Conservation (phyloP, 1,140 invertebrate species). For the Drosophila sproati region DNA sequence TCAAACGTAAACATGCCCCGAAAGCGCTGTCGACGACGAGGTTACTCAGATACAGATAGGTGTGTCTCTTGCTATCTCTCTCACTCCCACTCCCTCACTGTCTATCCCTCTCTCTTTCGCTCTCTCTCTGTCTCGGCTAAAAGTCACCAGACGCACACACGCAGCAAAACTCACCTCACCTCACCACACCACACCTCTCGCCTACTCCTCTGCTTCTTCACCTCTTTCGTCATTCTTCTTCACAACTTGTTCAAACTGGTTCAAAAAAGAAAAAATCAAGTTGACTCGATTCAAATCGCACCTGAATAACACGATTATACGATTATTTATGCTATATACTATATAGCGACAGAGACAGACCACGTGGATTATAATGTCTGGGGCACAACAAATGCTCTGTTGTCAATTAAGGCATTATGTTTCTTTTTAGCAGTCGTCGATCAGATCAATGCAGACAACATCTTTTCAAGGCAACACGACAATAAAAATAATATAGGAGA, state of each 20-base stretch:
- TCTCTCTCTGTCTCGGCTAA: slow-evolving; percentile 56
- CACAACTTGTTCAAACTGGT: slow-evolving; percentile 64
- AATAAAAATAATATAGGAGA: not conserved
- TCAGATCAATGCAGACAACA: not conserved
- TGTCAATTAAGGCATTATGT: not conserved
- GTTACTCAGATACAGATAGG: slow-evolving; percentile 41
- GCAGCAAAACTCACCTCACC: slow-evolving; percentile 4
- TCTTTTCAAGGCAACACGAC: not conserved
- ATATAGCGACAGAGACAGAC: not conserved
- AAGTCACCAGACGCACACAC: slow-evolving; percentile 30
- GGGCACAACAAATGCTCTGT: not conserved
- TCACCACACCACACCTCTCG: too few relatives aligned
- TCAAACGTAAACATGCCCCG: slow-evolving; percentile 44
- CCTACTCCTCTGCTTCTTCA: not conserved
- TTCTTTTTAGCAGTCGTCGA: too few relatives aligned
- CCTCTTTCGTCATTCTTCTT: slow-evolving; percentile 14
- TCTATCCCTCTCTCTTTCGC: too few relatives aligned
- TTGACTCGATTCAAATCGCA: slow-evolving; percentile 30
- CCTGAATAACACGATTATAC: slow-evolving; percentile 38
- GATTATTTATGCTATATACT: not conserved
- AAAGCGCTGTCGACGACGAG: slow-evolving; percentile 27
- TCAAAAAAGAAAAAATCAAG: slow-evolving; percentile 31
- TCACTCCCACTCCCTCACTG: too few relatives aligned
- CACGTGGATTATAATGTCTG: not conserved
- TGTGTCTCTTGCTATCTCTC: slow-evolving; percentile 48